Percentiles rank a stretch among this genome's conserved stretches.
Conservation (phyloP, 2,888 invertebrate species). For the Cerastoderma edule region DNA sequence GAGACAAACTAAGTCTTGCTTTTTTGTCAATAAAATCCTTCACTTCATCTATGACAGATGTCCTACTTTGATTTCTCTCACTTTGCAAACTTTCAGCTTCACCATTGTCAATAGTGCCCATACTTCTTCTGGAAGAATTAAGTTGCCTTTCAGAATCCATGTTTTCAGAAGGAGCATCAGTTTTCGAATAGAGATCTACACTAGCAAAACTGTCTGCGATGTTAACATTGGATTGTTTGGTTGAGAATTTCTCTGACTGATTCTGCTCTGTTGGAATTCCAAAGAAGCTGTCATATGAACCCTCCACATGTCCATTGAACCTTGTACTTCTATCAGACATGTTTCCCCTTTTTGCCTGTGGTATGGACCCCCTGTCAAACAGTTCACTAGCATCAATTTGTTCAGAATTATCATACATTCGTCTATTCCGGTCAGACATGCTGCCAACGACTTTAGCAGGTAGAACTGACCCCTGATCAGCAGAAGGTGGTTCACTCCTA, state of each 20-base stretch:
- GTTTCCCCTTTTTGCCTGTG: too few relatives aligned
- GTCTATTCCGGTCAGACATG: too few relatives aligned
- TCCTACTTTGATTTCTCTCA: neutral
- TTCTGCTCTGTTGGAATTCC: slow-evolving; percentile 30
- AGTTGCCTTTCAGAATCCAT: neutral
- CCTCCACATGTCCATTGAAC: slow-evolving; percentile 24
- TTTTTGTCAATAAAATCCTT: neutral
- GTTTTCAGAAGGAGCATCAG: too few relatives aligned
- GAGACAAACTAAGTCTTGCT: neutral
- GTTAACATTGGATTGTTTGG: slow-evolving; percentile 1
- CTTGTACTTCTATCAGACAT: slow-evolving; percentile 11
- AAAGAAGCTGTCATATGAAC: slow-evolving; percentile 55
- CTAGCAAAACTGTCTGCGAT: neutral
- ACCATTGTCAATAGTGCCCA: neutral
- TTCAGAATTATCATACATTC: too few relatives aligned
- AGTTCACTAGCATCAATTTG: too few relatives aligned
- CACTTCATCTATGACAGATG: slow-evolving; percentile 1
- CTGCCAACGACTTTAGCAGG: neutral
- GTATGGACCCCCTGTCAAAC: too few relatives aligned
- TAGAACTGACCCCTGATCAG: neutral
- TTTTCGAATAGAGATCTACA: too few relatives aligned
- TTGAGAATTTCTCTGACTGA: slow-evolving; percentile 11
- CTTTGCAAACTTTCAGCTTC: neutral
- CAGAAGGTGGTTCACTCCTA: slow-evolving; percentile 7
- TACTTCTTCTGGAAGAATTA: neutral